Evolutionary conservation across 2,797 vertebrate genomes (phyloP).

Genomic region (Lithobates pipiens): DNA sequence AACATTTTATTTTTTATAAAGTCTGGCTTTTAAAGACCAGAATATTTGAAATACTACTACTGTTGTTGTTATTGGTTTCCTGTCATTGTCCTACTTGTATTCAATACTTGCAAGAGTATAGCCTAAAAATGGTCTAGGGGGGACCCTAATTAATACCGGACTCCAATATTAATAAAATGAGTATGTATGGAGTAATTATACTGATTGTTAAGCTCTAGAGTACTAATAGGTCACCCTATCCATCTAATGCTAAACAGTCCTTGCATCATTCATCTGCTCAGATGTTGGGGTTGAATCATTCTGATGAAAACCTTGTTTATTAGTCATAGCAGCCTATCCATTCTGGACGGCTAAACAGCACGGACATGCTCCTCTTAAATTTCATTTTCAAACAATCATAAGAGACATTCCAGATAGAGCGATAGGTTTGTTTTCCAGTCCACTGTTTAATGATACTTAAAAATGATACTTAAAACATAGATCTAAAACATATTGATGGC

Average conservation of each 20-base stretch:
- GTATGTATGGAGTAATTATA: neutral
- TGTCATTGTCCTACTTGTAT: no score
- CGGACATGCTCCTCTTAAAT: neutral
- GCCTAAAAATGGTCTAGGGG: no score
- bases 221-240: neutral
- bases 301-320: neutral
- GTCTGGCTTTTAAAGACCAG: no score
- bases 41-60: no score
- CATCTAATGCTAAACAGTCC: neutral
- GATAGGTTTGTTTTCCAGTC: neutral
- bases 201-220: neutral
- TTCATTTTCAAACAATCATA: conserved; percentile 14
- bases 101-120: no score
- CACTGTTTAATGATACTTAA: conserved; percentile 10
- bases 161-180: no score
- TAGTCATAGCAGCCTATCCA: neutral
- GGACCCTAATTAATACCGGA: no score
- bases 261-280: neutral
- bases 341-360: neutral
- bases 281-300: neutral
- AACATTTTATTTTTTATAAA: no score
- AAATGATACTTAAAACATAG: conserved; percentile 6
- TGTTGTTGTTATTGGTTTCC: no score
- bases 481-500: conserved; percentile 18
- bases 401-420: neutral